These are phyloP conservation scores for Aleiodes leptofemur DNA, from an alignment of 2,888 invertebrate genomes.

Conservation along the genomic window DNA sequence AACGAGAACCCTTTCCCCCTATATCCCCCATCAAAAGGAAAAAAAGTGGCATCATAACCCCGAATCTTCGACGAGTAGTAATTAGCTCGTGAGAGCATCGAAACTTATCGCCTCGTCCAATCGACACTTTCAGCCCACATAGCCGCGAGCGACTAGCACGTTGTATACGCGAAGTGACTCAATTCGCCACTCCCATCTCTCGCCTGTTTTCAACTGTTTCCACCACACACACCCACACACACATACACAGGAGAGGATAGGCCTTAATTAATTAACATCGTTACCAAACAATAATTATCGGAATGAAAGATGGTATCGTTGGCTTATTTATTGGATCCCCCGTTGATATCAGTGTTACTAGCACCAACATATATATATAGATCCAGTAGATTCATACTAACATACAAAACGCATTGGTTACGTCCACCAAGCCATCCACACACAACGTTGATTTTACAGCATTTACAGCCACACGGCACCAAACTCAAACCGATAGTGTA, in stretches of 20 bases:
- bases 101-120: conserved; percentile 68
- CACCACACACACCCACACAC: conserved; percentile 16
- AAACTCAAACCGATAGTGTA: conserved; percentile 60
- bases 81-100: conserved; percentile 68
- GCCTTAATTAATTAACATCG: conserved; percentile 73
- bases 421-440: conserved; percentile 8
- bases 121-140: conserved; percentile 52
- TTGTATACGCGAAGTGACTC: conserved; percentile 28
- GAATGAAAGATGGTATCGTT: conserved; percentile 72
- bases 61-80: conserved; percentile 59
- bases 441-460: conserved; percentile 26
- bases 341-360: conserved; percentile 57
- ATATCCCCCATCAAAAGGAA: too few relatives aligned
- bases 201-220: conserved; percentile 49
- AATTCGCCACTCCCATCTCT: conserved; percentile 55
- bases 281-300: conserved; percentile 72
- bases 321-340: conserved; percentile 68
- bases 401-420: conserved; percentile 7
- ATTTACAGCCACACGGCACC: conserved; percentile 48
- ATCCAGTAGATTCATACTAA: conserved; percentile 39
- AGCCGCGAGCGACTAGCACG: conserved; percentile 46
- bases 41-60: neutral
- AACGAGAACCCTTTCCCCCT: too few relatives aligned
- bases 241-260: conserved; percentile 29
- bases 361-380: conserved; percentile 28